These are phyloP conservation scores for Biston stratarius DNA, from an alignment of 2,888 invertebrate species.

Conservation along the genomic window DNA sequence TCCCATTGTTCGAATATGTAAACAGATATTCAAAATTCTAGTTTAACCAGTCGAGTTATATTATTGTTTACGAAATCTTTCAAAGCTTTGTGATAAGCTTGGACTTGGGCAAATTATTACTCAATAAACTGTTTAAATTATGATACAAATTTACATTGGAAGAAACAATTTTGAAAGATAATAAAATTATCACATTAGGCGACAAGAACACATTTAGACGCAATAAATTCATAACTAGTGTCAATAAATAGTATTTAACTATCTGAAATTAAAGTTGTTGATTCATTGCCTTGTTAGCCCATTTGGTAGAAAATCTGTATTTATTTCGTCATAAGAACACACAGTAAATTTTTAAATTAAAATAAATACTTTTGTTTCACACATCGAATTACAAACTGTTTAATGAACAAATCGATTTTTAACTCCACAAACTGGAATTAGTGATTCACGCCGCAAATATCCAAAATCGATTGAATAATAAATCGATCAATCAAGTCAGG, in stretches of 20 bases:
- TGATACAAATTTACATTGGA: constrained; percentile 4
- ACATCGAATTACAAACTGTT: constrained; percentile 26
- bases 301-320: no score
- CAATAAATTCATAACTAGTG: constrained; percentile 1
- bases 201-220: constrained; percentile 4
- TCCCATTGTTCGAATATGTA: not conserved
- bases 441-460: constrained; percentile 36
- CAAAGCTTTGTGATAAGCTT: not conserved
- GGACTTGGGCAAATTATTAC: constrained; percentile 5
- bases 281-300: no score
- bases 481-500: constrained; percentile 38
- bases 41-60: not conserved
- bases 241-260: no score
- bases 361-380: constrained; percentile 1
- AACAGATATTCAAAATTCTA: constrained; percentile 1
- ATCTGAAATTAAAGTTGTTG: no score
- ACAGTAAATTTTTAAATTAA: not conserved
- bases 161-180: constrained; percentile 3
- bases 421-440: constrained; percentile 28
- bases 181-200: constrained; percentile 23
- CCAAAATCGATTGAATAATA: constrained; percentile 41
- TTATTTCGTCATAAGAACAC: no score
- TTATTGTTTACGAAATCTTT: not conserved
- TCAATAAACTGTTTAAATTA: constrained; percentile 10
- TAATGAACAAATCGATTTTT: constrained; percentile 36